phyloP scores from a whole-genome alignment of 2,113 vertebrate genomes.

The Coreoperca whiteheadi region DNA sequence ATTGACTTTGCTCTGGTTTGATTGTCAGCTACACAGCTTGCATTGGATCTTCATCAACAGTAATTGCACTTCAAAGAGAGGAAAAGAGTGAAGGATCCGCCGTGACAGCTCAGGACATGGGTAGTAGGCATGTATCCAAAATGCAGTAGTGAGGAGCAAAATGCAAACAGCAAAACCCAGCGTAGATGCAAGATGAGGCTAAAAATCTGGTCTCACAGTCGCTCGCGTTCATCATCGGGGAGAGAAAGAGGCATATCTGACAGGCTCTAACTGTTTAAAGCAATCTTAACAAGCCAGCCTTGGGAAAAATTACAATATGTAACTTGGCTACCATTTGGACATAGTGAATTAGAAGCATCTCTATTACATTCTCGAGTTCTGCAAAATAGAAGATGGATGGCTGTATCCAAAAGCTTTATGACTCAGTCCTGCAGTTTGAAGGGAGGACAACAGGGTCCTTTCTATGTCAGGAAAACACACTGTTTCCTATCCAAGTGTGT shows the following conservation, averaged over 20 bases:
- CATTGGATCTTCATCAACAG: conserved; percentile 67
- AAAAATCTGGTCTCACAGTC: conserved; percentile 58
- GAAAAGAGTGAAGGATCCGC: conserved; percentile 50
- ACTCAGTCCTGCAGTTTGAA: conserved; percentile 44
- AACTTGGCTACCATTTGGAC: conserved; percentile 45
- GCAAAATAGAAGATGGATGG: conserved; percentile 26
- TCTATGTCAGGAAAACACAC: conserved; percentile 39
- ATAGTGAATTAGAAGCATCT: conserved; percentile 46
- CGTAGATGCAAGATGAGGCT: conserved; percentile 33
- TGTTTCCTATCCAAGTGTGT: conserved; percentile 50
- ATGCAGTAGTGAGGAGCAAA: conserved; percentile 7
- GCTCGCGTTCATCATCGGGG: conserved; percentile 36
- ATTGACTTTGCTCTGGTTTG: conserved; percentile 56
- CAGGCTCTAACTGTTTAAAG: conserved; percentile 51
- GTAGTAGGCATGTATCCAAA: conserved; percentile 46
- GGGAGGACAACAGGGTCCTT: conserved; percentile 35
- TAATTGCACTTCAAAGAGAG: conserved; percentile 69
- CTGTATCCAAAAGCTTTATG: conserved; percentile 35
- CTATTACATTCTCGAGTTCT: conserved; percentile 30
- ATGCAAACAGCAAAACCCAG: not conserved
- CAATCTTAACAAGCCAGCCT: conserved; percentile 54
- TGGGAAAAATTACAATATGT: conserved; percentile 34
- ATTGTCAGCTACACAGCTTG: conserved; percentile 61
- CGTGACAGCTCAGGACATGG: conserved; percentile 59
- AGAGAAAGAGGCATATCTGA: conserved; percentile 46